phyloP scores from a whole-genome alignment of 2,888 invertebrate genomes.

The Drosophila longiperda region DNA sequence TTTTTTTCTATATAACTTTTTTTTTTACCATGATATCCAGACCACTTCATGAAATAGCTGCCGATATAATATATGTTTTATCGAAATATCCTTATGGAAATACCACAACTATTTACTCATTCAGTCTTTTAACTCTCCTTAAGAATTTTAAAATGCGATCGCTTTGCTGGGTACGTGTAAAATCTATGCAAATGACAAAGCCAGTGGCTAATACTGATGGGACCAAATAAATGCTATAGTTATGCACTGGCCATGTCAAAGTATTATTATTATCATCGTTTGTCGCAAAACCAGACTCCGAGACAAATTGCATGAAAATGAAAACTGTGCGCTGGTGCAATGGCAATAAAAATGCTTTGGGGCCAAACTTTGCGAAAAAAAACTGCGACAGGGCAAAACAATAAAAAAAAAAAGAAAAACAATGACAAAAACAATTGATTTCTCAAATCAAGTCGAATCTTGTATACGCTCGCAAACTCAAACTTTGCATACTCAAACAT shows the following conservation, averaged over 20 bases:
- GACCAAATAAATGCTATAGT: constrained; percentile 29
- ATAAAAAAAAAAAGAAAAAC: constrained; percentile 30
- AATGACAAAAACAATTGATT: constrained; percentile 12
- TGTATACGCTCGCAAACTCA: constrained; percentile 18
- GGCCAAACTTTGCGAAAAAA: constrained; percentile 66
- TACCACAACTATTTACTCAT: background rate
- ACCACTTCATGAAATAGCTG: background rate
- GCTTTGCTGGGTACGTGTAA: background rate
- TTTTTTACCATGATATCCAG: too few relatives aligned
- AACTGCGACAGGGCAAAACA: constrained; percentile 72
- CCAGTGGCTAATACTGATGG: constrained; percentile 27
- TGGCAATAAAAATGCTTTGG: constrained; percentile 70
- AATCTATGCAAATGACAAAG: constrained; percentile 15
- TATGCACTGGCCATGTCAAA: constrained; percentile 5
- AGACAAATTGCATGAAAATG: constrained; percentile 72
- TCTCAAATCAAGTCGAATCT: constrained; percentile 20
- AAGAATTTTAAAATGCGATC: background rate
- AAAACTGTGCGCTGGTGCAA: constrained; percentile 59
- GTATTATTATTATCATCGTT: constrained; percentile 23
- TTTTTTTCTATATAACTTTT: too few relatives aligned
- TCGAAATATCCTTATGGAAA: background rate
- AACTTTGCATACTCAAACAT: background rate
- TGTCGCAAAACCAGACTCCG: constrained; percentile 24
- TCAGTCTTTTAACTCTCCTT: background rate
- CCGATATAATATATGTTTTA: background rate